These are phyloP conservation scores for Alviniconcha marisindica DNA, from an alignment of 1,140 invertebrate species.

Conservation along the genomic window DNA sequence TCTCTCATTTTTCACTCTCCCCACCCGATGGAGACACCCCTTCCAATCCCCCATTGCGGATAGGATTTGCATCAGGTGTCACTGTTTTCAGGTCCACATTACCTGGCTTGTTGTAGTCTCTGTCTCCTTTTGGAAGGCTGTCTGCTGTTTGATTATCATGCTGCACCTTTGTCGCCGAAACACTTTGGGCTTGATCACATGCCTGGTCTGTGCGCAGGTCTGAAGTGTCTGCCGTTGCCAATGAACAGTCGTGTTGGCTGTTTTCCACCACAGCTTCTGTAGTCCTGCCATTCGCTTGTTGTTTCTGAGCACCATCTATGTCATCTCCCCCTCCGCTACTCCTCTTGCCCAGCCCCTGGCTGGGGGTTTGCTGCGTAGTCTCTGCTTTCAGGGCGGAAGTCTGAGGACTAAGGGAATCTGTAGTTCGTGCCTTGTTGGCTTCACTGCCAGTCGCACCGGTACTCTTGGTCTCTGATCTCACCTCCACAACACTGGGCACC, in stretches of 20 bases:
- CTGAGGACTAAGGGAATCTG: conserved; percentile 5
- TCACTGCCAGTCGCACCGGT: background rate
- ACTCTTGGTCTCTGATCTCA: conserved; percentile 7
- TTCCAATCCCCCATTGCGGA: conserved; percentile 26
- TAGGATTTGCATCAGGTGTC: conserved; percentile 11
- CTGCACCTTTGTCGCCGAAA: conserved; percentile 1
- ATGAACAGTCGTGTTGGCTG: conserved; percentile 13
- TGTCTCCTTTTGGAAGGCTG: conserved; percentile 1
- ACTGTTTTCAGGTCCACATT: background rate
- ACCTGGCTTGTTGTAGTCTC: background rate
- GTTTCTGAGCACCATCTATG: conserved; percentile 3
- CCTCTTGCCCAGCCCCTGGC: conserved; percentile 17
- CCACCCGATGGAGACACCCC: background rate
- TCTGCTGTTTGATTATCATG: background rate
- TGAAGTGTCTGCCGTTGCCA: conserved; percentile 25
- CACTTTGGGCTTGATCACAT: conserved; percentile 17
- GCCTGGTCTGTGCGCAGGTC: conserved; percentile 34
- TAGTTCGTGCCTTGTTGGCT: conserved; percentile 23
- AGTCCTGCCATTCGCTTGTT: conserved; percentile 27
- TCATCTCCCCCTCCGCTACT: conserved; percentile 1
- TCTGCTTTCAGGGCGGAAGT: background rate
- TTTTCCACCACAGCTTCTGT: conserved; percentile 15
- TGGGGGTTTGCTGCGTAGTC: background rate
- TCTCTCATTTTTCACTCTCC: background rate
- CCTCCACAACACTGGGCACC: background rate